phyloP scores from a whole-genome alignment of 2,113 vertebrate species.

The Furnarius figulus region DNA sequence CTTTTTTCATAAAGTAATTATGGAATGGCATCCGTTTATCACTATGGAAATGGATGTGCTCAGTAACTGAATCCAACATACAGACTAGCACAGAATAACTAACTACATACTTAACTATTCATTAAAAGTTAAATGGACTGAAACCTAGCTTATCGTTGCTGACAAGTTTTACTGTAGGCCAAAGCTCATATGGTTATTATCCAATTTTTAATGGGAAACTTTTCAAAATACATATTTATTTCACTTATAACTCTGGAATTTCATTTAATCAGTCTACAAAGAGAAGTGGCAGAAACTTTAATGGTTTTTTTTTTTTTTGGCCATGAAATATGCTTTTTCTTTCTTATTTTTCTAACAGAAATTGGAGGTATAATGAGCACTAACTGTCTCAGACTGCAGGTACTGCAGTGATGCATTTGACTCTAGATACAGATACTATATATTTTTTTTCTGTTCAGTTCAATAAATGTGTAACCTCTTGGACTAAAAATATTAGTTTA shows the following conservation, averaged over 20 bases:
- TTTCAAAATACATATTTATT: neutral
- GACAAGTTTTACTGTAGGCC: neutral
- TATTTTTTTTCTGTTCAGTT: neutral
- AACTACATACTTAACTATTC: neutral
- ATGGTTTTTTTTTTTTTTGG: neutral
- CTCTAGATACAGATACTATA: neutral
- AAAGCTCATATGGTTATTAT: neutral
- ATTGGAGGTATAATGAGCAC: neutral
- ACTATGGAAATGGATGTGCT: neutral
- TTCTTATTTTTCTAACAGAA: neutral
- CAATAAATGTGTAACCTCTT: neutral
- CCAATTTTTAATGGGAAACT: neutral
- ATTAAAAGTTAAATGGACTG: neutral
- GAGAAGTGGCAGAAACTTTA: neutral
- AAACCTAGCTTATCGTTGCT: neutral
- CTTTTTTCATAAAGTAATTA: neutral
- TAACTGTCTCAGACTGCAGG: neutral
- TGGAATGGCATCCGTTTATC: neutral
- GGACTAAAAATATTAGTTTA: neutral
- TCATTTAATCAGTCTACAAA: neutral
- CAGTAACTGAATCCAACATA: neutral
- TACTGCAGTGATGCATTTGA: neutral
- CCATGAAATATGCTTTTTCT: neutral
- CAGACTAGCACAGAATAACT: neutral
- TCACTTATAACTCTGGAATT: neutral